These are phyloP conservation scores for Nibea coibor DNA, from an alignment of 2,113 vertebrate species.

Conservation along the genomic window DNA sequence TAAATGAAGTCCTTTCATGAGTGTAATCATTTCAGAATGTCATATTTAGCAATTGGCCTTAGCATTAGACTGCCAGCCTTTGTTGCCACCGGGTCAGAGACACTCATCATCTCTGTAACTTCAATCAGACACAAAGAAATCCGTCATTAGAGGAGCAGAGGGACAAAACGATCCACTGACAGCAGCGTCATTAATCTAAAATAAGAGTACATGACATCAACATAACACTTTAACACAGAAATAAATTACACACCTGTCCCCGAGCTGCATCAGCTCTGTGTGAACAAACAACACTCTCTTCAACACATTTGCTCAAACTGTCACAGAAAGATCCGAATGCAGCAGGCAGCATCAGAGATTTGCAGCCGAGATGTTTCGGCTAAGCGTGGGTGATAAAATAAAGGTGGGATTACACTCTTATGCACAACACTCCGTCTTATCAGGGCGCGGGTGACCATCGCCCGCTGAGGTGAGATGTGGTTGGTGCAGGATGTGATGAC, in stretches of 20 bases:
- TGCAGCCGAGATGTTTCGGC: not conserved
- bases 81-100: not conserved
- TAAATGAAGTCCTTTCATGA: not conserved
- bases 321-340: too few species aligned
- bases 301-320: not conserved
- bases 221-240: not conserved
- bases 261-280: not conserved
- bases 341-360: not conserved
- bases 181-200: not conserved
- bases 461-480: too few species aligned
- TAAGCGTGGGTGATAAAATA: not conserved
- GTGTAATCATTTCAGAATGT: not conserved
- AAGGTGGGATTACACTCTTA: too few species aligned
- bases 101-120: not conserved
- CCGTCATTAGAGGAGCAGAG: not conserved
- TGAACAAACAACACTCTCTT: slow-evolving; percentile 12
- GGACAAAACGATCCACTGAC: not conserved
- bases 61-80: not conserved
- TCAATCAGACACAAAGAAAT: not conserved
- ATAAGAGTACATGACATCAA: not conserved
- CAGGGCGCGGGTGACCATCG: too few species aligned
- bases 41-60: not conserved
- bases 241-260: not conserved
- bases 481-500: too few species aligned
- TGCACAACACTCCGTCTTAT: too few species aligned